phyloP scores from a whole-genome alignment of 2,113 vertebrate genomes.

The Theristicus caerulescens region DNA sequence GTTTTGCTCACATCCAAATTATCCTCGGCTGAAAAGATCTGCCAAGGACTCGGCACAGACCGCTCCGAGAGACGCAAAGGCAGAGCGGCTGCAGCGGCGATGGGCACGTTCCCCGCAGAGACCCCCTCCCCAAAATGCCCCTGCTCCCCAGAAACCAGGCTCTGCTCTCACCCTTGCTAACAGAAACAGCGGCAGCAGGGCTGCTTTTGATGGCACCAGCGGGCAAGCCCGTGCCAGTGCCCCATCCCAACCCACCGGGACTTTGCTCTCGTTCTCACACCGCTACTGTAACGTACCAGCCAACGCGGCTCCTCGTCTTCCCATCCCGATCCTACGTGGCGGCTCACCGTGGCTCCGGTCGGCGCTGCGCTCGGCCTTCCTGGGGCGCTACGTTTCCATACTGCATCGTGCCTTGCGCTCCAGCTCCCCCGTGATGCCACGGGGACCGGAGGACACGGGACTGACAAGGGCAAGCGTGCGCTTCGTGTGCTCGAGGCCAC shows the following conservation, averaged over 20 bases:
- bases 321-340: fast-evolving
- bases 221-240: fast-evolving
- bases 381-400: fast-evolving
- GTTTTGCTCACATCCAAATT: neutral
- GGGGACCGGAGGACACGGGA: fast-evolving
- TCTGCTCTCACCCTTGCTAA: neutral
- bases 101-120: fast-evolving
- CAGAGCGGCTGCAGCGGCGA: fast-evolving
- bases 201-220: fast-evolving
- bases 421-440: fast-evolving
- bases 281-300: fast-evolving
- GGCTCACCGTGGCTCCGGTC: fast-evolving
- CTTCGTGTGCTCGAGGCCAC: neutral
- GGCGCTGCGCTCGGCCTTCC: fast-evolving
- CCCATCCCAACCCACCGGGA: fast-evolving
- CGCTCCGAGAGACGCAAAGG: neutral
- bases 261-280: fast-evolving
- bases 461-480: neutral
- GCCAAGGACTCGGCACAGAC: neutral
- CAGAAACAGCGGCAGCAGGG: neutral
- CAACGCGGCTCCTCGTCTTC: fast-evolving
- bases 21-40: neutral
- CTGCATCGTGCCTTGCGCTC: fast-evolving
- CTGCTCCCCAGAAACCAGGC: neutral
- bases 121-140: neutral